Evolutionary conservation across 2,113 vertebrate genomes (phyloP).

Genomic region (Colaptes auratus): DNA sequence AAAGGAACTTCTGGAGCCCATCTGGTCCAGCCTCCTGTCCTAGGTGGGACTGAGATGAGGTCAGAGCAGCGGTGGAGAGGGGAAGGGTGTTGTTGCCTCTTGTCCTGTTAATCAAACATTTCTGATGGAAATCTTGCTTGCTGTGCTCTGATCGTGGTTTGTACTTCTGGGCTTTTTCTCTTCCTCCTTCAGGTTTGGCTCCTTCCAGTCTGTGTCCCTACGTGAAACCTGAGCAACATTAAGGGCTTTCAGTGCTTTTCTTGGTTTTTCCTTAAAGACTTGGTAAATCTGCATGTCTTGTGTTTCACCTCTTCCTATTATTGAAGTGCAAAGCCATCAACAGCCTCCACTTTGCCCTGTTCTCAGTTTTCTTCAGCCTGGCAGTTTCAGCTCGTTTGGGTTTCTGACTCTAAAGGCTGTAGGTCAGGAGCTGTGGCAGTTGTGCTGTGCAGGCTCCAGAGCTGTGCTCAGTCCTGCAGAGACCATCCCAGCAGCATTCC

Average conservation of each 20-base stretch:
- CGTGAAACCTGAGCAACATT: constrained; percentile 99
- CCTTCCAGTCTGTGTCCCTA: constrained; percentile 99
- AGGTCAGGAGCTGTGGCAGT: not conserved
- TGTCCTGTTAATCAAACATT: constrained; percentile 27
- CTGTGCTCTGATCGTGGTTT: constrained; percentile 77
- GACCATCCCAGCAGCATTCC: not conserved
- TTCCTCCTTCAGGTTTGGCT: constrained; percentile 98
- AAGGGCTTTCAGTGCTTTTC: constrained; percentile 98
- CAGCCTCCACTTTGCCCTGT: constrained; percentile 49
- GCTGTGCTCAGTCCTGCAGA: not conserved
- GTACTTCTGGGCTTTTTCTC: constrained; percentile 88
- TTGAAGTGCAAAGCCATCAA: constrained; percentile 64
- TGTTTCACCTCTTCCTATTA: constrained; percentile 74
- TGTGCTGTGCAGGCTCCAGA: not conserved
- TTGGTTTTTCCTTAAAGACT: constrained; percentile 98
- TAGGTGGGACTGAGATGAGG: no score
- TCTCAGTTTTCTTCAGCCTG: constrained; percentile 57
- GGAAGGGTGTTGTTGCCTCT: constrained; percentile 29
- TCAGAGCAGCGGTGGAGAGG: not conserved
- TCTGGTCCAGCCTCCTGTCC: not conserved
- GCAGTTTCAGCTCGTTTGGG: not conserved
- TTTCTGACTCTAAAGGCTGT: not conserved
- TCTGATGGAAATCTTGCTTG: constrained; percentile 70
- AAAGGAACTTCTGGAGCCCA: not conserved
- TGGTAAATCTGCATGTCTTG: constrained; percentile 94